These are phyloP conservation scores for Trochalopteron elliotii DNA, from an alignment of 2,113 vertebrate genomes.

Conservation along the genomic window DNA sequence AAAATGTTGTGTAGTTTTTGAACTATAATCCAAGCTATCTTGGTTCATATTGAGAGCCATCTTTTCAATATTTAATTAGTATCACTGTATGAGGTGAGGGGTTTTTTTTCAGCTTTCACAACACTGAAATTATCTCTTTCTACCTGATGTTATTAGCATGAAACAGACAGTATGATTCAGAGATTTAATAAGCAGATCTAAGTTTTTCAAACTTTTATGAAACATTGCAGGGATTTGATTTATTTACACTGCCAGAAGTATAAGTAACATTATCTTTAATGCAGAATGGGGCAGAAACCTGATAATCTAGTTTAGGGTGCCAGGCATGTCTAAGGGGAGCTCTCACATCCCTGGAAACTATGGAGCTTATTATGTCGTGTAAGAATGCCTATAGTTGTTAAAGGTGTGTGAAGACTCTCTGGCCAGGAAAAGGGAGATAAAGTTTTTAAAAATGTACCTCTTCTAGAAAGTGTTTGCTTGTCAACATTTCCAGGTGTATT, in stretches of 20 bases:
- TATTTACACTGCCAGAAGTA: not conserved
- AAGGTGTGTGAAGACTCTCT: not conserved
- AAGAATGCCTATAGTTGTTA: not conserved
- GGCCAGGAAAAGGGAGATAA: not conserved
- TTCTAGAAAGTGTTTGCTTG: not conserved
- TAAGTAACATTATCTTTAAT: not conserved
- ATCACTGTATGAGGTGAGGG: not conserved
- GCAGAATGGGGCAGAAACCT: not conserved
- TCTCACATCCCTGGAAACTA: not conserved
- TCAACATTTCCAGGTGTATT: not conserved
- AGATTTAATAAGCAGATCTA: not conserved
- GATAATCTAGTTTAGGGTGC: not conserved
- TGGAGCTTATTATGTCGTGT: not conserved
- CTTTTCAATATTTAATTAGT: constrained; percentile 7
- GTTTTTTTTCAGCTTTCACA: not conserved
- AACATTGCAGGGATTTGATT: not conserved
- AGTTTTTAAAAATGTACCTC: not conserved
- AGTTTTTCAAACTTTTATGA: not conserved
- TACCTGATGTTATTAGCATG: not conserved
- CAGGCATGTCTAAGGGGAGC: rapidly evolving
- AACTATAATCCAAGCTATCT: not conserved
- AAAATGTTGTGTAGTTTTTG: not conserved
- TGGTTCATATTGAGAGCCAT: not conserved
- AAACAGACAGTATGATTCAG: not conserved
- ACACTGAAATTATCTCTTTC: not conserved